Percentiles rank a stretch among this genome's conserved stretches.
Evolutionary conservation across 2,113 vertebrate species (phyloP).

Genomic region (Platichthys stellatus): DNA sequence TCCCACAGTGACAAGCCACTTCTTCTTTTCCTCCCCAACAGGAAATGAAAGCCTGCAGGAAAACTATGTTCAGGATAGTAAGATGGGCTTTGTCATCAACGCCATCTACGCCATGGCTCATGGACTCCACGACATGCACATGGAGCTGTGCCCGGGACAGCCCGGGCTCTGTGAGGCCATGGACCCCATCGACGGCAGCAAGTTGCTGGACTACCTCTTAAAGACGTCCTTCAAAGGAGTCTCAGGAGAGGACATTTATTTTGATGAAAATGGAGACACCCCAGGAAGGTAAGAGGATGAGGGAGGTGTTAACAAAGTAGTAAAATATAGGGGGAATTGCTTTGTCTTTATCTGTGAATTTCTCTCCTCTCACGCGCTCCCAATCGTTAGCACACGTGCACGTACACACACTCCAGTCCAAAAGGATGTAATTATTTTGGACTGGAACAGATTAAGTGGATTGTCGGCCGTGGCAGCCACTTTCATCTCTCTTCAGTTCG

Average conservation of each 20-base stretch:
- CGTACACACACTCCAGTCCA: constrained; percentile 15
- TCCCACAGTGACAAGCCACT: background rate
- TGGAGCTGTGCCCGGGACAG: constrained; percentile 87
- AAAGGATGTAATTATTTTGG: constrained; percentile 73
- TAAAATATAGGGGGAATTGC: background rate
- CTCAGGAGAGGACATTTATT: constrained; percentile 97
- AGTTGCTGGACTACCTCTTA: constrained; percentile 94
- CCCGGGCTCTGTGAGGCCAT: constrained; percentile 94
- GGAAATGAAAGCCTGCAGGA: constrained; percentile 96
- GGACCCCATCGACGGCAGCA: constrained; percentile 96
- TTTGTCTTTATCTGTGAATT: constrained; percentile 17
- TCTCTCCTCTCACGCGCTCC: constrained; percentile 4
- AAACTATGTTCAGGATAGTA: constrained; percentile 98
- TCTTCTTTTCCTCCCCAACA: constrained; percentile 49
- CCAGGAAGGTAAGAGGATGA: constrained; percentile 89
- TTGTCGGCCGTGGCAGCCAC: constrained; percentile 55
- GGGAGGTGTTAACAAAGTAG: background rate
- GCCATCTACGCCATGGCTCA: constrained; percentile 99
- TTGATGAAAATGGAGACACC: constrained; percentile 97
- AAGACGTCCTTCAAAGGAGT: constrained; percentile 94
- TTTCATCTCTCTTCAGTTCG: constrained; percentile 62
- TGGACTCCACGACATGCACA: constrained; percentile 95
- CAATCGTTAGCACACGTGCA: constrained; percentile 37
- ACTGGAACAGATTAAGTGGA: constrained; percentile 77
- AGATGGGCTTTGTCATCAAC: constrained; percentile 99